Conservation (phyloP, 1,140 invertebrate genomes). For the Stegodyphus dumicola region DNA sequence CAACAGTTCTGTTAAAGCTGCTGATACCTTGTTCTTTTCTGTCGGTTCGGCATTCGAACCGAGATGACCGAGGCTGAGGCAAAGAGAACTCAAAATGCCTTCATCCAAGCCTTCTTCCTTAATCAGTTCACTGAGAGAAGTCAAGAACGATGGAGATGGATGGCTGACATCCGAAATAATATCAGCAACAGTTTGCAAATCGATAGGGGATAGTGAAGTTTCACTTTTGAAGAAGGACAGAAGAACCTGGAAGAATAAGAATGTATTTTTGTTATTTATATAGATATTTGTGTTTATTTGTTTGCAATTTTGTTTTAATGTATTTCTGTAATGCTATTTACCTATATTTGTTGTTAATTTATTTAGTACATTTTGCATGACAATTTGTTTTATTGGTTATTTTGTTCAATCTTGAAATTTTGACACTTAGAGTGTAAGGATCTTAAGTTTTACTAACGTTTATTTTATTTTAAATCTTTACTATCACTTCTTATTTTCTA, state of each 20-base stretch:
- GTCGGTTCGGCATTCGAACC: neutral
- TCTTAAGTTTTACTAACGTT: no score
- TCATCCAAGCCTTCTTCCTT: neutral
- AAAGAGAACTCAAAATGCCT: neutral
- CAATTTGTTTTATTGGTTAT: no score
- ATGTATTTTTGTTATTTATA: no score
- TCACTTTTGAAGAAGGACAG: neutral
- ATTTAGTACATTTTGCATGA: no score
- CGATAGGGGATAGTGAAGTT: neutral
- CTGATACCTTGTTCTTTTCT: neutral
- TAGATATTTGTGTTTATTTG: no score
- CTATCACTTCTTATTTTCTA: no score
- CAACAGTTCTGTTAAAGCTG: neutral
- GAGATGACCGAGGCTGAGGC: constrained; percentile 10
- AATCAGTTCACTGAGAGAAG: neutral
- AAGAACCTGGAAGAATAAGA: neutral
- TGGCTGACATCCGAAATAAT: constrained; percentile 23
- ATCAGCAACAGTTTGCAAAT: neutral
- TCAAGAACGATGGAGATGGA: constrained; percentile 14
- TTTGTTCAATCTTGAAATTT: no score
- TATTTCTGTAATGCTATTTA: no score
- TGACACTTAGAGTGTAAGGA: no score
- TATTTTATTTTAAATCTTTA: no score
- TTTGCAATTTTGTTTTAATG: no score
- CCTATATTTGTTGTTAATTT: no score